These are phyloP conservation scores for Stichodactyla helianthus DNA, from an alignment of 64 coral and sea anemone genomes.

Conservation along the genomic window DNA sequence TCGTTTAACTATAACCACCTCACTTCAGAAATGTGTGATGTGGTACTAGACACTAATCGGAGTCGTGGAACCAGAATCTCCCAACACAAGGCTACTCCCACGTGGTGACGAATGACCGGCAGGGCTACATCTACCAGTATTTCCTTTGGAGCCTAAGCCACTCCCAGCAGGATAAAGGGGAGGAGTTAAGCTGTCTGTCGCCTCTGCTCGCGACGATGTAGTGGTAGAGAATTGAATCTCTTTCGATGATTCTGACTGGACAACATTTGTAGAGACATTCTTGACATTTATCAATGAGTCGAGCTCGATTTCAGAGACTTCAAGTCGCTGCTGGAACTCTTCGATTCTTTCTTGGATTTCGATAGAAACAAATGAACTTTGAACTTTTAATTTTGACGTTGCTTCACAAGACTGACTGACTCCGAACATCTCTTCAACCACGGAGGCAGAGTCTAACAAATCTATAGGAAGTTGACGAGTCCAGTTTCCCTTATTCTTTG, in stretches of 20 bases:
- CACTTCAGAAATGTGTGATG: not conserved
- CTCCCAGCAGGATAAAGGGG: not conserved
- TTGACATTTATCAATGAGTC: not conserved
- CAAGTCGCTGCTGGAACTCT: not conserved
- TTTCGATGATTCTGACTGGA: not conserved
- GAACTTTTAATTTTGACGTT: not conserved
- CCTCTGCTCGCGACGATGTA: not conserved
- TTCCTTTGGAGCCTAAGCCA: not conserved
- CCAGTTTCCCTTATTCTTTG: conserved; percentile 7
- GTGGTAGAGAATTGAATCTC: not conserved
- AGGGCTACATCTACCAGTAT: not conserved
- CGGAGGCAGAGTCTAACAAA: not conserved
- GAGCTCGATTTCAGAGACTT: not conserved
- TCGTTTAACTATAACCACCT: no score
- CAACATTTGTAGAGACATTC: not conserved
- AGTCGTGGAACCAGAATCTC: conserved; percentile 1
- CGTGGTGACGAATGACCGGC: not conserved
- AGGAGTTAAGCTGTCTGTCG: not conserved
- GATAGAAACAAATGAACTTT: not conserved
- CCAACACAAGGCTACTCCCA: not conserved
- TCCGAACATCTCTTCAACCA: not conserved
- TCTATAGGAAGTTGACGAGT: not conserved
- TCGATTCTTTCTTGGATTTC: not conserved
- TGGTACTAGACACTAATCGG: not conserved
- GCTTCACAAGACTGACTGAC: not conserved